Conservation (phyloP, 2,113 vertebrate genomes). For the Percopsis transmontana region DNA sequence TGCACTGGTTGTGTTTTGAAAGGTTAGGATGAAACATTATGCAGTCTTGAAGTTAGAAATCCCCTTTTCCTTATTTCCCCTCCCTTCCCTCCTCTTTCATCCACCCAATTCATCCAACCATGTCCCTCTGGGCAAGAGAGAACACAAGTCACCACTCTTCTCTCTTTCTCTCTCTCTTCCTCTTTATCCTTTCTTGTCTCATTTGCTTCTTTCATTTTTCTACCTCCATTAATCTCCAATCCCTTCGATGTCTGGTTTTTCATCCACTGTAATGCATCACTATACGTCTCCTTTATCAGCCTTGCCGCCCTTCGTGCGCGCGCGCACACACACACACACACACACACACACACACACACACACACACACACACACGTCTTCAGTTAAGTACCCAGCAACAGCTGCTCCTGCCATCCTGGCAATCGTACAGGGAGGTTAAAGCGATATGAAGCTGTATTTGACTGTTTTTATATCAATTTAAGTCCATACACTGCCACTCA, state of each 20-base stretch:
- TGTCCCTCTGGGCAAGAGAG: neutral
- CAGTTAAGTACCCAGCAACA: constrained; percentile 9
- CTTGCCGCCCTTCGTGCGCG: neutral
- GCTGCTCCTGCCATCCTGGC: constrained; percentile 20
- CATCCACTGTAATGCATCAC: too few species aligned
- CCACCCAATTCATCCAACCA: neutral
- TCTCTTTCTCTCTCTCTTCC: neutral
- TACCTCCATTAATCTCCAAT: constrained; percentile 13
- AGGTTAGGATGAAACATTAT: neutral
- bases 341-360: constrained; percentile 1
- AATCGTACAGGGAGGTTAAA: constrained; percentile 4
- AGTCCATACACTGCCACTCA: neutral
- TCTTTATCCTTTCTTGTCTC: too few species aligned
- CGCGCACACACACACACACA: neutral
- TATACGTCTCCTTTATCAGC: neutral
- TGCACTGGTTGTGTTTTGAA: neutral
- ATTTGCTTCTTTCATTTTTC: neutral
- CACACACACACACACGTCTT: constrained; percentile 16
- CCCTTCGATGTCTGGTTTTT: neutral
- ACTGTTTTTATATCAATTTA: too few species aligned
- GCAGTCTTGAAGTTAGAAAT: neutral
- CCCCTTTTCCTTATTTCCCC: neutral
- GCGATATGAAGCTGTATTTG: too few species aligned
- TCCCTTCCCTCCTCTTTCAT: neutral
- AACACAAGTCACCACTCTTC: neutral